Base-by-base conservation (phyloP, 2,797 vertebrate species). In the Heliangelus exortis region DNA sequence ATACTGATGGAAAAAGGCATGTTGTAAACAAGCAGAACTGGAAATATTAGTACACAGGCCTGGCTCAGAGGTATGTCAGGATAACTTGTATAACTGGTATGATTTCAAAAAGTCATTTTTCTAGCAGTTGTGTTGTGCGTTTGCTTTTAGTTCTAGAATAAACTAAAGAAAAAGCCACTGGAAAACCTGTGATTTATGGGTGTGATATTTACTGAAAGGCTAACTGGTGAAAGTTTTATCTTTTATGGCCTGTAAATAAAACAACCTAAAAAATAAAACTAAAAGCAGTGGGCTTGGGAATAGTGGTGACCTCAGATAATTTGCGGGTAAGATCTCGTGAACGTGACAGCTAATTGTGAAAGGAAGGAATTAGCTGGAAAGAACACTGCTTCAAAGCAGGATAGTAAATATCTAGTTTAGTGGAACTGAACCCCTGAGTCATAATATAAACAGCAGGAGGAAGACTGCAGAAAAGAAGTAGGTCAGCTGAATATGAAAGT, bases 1-100 rank as follows among this genome's bases (percentile, higher is more conserved):
- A n/a, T 73, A 50, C 55, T 87, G 54, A 72, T 87, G 58, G 57
- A 39, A 83, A 85, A 95, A 89, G 43, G n/a, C 62, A 41, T 74
- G 59, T 74, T 13, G 12, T 72, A 45, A 94, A 93, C 91, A 87
- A 77, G 89, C 76, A 91, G 73, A 96, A 96, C 95, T 92, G 91
- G 95, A 96, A 96, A 93, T 93, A 67, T 68, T 88, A 81, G 66
- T 89, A 47, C 66, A 31, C 33, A 62, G 72, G 71, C 65, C 61
- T 45, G 66, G 58, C 28, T 83, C 29, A 55, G 84, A 87, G 91
- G 29, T 82, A 31, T 77, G 34, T 93, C 59, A 67, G 82, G 53
- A 50, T 82, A 89, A 92, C 84, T 75, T 72, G 87, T 54, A 7
- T 47, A 77, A 92, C 89, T 81, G 79, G 87, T 91, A 72, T 62